A percentile compares a stretch with the other conserved stretches of the same genome.
Conservation (phyloP, 2,113 vertebrate genomes). For the Hucho hucho region DNA sequence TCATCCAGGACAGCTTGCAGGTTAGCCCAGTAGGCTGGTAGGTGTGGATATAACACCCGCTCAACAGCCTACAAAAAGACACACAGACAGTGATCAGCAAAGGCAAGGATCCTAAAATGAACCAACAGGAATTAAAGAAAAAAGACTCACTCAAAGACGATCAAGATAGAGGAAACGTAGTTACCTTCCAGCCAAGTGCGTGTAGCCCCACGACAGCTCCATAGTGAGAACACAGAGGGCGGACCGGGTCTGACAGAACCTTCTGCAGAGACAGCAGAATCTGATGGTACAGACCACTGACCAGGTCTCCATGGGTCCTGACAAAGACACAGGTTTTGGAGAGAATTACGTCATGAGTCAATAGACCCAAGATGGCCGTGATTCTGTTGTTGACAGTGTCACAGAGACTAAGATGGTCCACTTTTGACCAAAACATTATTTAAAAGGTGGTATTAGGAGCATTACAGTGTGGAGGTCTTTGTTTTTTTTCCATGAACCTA, state of each 20-base stretch:
- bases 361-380: background rate
- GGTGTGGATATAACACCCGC: conserved; percentile 86
- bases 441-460: too few relatives aligned
- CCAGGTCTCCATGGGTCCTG: conserved; percentile 89
- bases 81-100: background rate
- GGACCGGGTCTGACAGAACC: conserved; percentile 87
- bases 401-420: too few relatives aligned
- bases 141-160: background rate
- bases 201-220: conserved; percentile 90
- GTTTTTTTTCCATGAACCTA: too few relatives aligned
- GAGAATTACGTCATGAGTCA: background rate
- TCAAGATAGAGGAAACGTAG: background rate
- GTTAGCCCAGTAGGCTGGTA: conserved; percentile 84
- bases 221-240: conserved; percentile 92
- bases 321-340: background rate
- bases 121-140: background rate
- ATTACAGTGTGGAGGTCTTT: too few relatives aligned
- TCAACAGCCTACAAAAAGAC: conserved; percentile 80
- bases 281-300: conserved; percentile 87
- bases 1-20: conserved; percentile 84
- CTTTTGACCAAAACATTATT: too few relatives aligned
- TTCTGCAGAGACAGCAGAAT: conserved; percentile 91
- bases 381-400: too few relatives aligned
- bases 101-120: background rate
- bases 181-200: conserved; percentile 91